These are phyloP conservation scores for Danio choprae DNA, from an alignment of 2,797 vertebrate genomes.

Conservation along the genomic window DNA sequence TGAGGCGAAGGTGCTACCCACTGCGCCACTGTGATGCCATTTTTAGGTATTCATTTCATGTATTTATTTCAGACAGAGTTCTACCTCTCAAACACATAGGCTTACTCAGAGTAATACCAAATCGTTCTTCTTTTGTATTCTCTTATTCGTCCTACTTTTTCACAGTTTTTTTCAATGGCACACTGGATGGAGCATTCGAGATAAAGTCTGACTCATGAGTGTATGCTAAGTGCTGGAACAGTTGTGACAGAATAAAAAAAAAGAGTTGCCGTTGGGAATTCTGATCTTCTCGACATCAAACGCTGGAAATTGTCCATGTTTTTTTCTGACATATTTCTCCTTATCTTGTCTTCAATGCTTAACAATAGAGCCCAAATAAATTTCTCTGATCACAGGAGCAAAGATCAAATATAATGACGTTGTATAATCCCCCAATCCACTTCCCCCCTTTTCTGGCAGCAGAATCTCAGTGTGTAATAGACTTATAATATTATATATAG, in stretches of 20 bases:
- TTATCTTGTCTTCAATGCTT: slow-evolving; percentile 40
- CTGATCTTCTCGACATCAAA: slow-evolving; percentile 43
- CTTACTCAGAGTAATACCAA: neutral
- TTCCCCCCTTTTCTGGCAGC: neutral
- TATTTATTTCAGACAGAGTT: too few species aligned
- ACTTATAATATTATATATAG: neutral
- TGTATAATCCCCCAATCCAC: neutral
- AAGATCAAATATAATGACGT: slow-evolving; percentile 16
- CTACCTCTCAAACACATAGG: neutral
- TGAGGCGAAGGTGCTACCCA: too few species aligned
- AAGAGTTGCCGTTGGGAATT: slow-evolving; percentile 32
- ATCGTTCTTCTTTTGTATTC: neutral
- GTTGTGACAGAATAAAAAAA: slow-evolving; percentile 36
- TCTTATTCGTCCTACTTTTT: slow-evolving; percentile 3
- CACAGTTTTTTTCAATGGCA: slow-evolving; percentile 10
- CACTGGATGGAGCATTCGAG: neutral
- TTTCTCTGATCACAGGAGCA: slow-evolving; percentile 46
- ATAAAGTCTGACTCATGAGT: slow-evolving; percentile 33
- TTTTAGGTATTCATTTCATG: too few species aligned
- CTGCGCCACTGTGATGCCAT: too few species aligned
- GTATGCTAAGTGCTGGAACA: neutral
- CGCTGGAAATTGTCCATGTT: slow-evolving; percentile 11
- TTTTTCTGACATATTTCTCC: slow-evolving; percentile 31
- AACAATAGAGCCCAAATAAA: slow-evolving; percentile 18
- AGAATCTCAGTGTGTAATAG: slow-evolving; percentile 11